Evolutionary conservation across 2,797 vertebrate genomes (phyloP), one percentile per base, ranked within the genome.

Genomic region (Champsocephalus esox): DNA sequence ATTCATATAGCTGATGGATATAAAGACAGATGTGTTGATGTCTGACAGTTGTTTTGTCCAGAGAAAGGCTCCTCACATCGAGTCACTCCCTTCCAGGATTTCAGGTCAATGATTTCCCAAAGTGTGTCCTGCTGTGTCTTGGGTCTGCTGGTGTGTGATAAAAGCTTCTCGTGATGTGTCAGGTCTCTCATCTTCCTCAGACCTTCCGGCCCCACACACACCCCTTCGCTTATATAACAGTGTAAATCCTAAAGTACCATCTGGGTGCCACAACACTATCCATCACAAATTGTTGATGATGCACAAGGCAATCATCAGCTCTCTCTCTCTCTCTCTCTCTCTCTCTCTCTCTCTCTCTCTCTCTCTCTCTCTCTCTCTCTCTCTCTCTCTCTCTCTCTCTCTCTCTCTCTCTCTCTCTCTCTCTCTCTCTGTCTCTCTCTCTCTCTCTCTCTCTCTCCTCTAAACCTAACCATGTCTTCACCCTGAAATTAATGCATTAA

Each of bases 271-370:
- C 68, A 80, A 77, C 78, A 77, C 74, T 73, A 68, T 79, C 79
- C 72, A 79, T 83, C 80, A 89, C 85, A 87, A 87, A 88, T 87
- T 86, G 77, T 83, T 86, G 66, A 62, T 73, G 78, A 70, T 76
- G 77, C 61, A 73, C 73, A 70, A 70, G 68, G 75, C 60, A 68
- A 49, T 74, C 80, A 81, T 79, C 62, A 75, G 58, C 19, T 19
- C 19, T 19, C 19, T 19, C 19, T 19, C 19, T 24, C 24, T 24
- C 24, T 24, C 24, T 24, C 24, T 24, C 24, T 24, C 24, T 24
- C 24, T 24, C 24, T 24, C 24, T 24, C 24, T 24, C 24, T 24
- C 24, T 24, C 24, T 24, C 24, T 24, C 24, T 24, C 24, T 24
- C 24, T 24, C 24, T 24, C 24, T 24, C 24, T 24, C 24, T 24